Conservation (phyloP, 2,113 vertebrate genomes). For the Aleadryas rufinucha region DNA sequence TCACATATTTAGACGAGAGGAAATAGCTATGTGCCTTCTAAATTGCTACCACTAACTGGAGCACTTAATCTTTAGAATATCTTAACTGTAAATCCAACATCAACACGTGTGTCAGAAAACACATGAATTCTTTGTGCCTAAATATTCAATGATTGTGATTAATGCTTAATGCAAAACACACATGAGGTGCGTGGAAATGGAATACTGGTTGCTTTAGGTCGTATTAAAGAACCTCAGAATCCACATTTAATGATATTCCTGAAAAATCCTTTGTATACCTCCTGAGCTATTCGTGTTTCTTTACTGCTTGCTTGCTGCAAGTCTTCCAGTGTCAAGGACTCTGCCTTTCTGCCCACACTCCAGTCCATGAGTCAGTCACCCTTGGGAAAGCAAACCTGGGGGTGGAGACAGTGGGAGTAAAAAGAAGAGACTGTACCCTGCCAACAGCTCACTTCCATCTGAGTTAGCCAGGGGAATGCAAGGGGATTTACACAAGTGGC, state of each 20-base stretch:
- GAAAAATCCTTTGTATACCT: neutral
- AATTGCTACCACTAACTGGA: conserved; percentile 58
- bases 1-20: conserved; percentile 30
- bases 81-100: conserved; percentile 57
- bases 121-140: conserved; percentile 31
- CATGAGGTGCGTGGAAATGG: neutral
- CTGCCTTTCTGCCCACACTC: neutral
- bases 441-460: neutral
- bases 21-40: conserved; percentile 65
- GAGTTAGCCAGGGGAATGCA: neutral
- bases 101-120: conserved; percentile 46
- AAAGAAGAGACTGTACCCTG: neutral
- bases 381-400: rapidly evolving
- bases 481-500: neutral
- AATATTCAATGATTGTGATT: neutral
- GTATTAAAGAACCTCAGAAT: neutral
- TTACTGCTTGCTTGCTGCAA: neutral
- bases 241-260: neutral
- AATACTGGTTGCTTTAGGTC: neutral
- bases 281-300: neutral
- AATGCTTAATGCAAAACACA: neutral
- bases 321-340: neutral
- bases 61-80: conserved; percentile 63
- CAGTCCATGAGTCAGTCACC: rapidly evolving
- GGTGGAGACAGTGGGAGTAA: neutral